Evolutionary conservation across 2,888 invertebrate genomes (phyloP), one percentile per base, ranked within the genome.

Genomic region (Flexamia atlantica): DNA sequence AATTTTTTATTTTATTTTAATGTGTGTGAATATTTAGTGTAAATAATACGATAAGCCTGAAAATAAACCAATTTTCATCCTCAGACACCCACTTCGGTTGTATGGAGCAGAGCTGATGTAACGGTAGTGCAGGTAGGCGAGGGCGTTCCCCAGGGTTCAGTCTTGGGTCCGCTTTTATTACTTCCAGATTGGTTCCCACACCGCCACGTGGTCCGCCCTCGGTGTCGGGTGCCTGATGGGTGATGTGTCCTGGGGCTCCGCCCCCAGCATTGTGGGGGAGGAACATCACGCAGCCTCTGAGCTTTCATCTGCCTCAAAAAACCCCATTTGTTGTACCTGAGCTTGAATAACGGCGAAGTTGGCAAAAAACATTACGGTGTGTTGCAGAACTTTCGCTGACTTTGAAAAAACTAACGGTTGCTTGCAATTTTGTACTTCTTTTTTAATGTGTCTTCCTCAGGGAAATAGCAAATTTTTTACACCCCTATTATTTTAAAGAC

Each of bases 161-260:
- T 50, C 50, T 76, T 50, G 50, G 42, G 76, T 23, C 76, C 76
- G 76, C 76, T 79, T 79, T 57, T 79, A 79, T 79, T 57, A 57
- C 79, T 79, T 53, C 79, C 79, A 79, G 57, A 53, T 79, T 57
- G 79, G 46, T 46, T 46, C 76, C 76, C 76, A 76, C 76, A 76
- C 5, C 32, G 76, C 76, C 76, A 76, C 76, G 76, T 76, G 76
- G 76, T 50, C 50, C 53, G 17, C n/a, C 79, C 57, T 53, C 32
- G 42, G 12, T n/a, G 9, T 23, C 20, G 4, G 72, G 76, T 76
- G 76, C 28, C 50, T 46, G 76, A 50, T 76, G 76, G 17, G 7
- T 40, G 28, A 64, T 36, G 72, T 36, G 72, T 72, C 20, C n/a
- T 7, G 2, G 64, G 64, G 30, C 72, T 42, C 72, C 42, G 40